Evolutionary conservation across 2,113 vertebrate genomes (phyloP).

Genomic region (Stegostoma tigrinum): DNA sequence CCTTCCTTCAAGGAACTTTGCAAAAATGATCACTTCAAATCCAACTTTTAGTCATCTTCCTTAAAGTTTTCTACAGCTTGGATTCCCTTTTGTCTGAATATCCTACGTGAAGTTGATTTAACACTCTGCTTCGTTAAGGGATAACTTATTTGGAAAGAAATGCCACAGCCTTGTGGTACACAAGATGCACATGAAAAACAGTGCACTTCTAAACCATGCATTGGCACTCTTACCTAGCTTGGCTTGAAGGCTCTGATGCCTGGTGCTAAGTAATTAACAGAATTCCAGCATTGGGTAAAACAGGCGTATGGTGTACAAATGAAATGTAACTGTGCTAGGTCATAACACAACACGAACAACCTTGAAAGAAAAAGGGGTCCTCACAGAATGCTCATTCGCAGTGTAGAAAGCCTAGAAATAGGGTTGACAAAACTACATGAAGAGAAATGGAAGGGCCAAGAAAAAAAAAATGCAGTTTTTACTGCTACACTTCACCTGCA

Average conservation of each 20-base stretch:
- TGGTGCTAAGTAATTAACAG: background rate
- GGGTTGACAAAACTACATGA: background rate
- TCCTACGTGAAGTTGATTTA: no score
- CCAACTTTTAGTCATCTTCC: no score
- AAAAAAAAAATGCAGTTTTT: background rate
- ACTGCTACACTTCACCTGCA: background rate
- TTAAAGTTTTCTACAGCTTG: no score
- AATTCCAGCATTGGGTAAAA: background rate
- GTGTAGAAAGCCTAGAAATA: background rate
- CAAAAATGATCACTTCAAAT: no score
- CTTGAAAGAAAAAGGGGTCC: background rate
- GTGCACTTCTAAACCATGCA: no score
- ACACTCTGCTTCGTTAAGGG: no score
- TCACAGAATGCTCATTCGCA: background rate
- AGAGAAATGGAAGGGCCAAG: background rate
- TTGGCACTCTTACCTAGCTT: background rate
- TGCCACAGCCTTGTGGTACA: no score
- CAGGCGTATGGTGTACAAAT: background rate
- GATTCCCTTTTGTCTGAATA: no score
- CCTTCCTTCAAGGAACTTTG: no score
- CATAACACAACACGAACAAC: background rate
- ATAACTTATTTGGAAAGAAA: no score
- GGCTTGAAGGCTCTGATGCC: background rate
- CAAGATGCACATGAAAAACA: no score
- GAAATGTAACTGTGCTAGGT: background rate